A percentile compares a stretch with the other conserved stretches of the same genome.
phyloP scores from a whole-genome alignment of 2,888 invertebrate species.

The Ashinkailepas kermadecensis region DNA sequence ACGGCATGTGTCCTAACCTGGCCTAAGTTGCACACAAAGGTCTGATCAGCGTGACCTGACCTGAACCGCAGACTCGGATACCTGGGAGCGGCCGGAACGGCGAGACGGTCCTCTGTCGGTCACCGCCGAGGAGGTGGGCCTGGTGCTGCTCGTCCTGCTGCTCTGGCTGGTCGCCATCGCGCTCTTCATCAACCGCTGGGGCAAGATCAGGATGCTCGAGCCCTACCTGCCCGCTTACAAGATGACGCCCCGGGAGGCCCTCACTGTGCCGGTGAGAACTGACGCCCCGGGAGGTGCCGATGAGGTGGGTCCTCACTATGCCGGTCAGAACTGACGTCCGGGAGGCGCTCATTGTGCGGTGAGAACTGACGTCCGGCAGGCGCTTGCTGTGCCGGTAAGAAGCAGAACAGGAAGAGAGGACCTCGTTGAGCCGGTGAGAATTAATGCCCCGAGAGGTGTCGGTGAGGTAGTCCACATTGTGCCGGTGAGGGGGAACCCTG shows the following conservation, averaged over 20 bases:
- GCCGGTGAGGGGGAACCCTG: too few species aligned
- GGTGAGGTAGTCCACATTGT: too few species aligned
- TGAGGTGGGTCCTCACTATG: neutral
- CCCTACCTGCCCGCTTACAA: conserved; percentile 54
- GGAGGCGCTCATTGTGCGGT: too few species aligned
- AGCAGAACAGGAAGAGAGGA: too few species aligned
- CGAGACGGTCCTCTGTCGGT: conserved; percentile 43
- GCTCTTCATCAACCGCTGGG: conserved; percentile 88
- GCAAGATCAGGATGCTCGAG: conserved; percentile 84
- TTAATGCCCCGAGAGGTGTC: too few species aligned
- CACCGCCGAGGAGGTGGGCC: conserved; percentile 73
- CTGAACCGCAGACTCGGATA: neutral
- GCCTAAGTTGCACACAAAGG: neutral
- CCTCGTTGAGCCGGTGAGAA: too few species aligned
- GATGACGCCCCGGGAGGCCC: neutral
- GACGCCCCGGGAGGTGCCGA: too few species aligned
- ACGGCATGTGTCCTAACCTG: neutral
- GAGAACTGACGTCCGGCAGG: too few species aligned
- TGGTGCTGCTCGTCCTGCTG: conserved; percentile 72
- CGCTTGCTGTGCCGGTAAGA: too few species aligned
- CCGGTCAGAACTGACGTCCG: neutral
- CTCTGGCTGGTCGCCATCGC: conserved; percentile 84
- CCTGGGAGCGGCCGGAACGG: neutral
- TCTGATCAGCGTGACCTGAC: neutral
- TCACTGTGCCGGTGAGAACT: neutral